Percentiles rank a stretch among this genome's conserved stretches.
These are phyloP conservation scores for Helicoverpa armigera DNA, from an alignment of 1,140 invertebrate genomes.

Conservation along the genomic window DNA sequence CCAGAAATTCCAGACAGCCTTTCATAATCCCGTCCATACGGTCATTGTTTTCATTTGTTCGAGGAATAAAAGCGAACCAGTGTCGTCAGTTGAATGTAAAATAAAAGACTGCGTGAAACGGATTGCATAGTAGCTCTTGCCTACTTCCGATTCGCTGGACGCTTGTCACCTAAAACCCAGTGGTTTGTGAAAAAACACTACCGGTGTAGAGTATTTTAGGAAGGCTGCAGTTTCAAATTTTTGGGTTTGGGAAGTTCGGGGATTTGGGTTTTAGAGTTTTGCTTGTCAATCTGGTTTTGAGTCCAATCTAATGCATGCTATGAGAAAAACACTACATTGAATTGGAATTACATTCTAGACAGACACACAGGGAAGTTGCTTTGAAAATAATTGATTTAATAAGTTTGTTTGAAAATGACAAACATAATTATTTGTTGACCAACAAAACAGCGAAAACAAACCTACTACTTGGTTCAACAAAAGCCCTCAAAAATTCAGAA, in stretches of 20 bases:
- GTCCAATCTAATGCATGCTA: no score
- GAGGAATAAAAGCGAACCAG: conserved; percentile 9
- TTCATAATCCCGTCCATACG: conserved; percentile 24
- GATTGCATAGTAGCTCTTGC: not conserved
- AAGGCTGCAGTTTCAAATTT: not conserved
- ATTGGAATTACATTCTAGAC: no score
- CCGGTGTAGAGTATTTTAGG: not conserved
- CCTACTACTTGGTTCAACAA: not conserved
- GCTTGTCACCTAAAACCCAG: conserved; percentile 24
- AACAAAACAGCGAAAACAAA: no score
- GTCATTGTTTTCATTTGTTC: conserved; percentile 1
- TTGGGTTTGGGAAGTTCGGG: no score
- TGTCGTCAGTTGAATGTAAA: conserved; percentile 22
- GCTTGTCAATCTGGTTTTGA: no score
- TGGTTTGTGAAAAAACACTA: not conserved
- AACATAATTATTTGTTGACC: no score
- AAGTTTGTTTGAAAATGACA: no score
- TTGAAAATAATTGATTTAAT: no score
- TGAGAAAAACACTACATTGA: no score
- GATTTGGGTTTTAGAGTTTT: no score
- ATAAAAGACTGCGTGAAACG: conserved; percentile 8
- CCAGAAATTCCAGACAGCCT: not conserved
- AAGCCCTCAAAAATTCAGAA: not conserved
- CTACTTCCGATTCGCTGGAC: not conserved
- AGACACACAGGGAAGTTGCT: no score